These are phyloP conservation scores for Corythaeola cristata DNA, from an alignment of 2,113 vertebrate genomes.

Conservation along the genomic window DNA sequence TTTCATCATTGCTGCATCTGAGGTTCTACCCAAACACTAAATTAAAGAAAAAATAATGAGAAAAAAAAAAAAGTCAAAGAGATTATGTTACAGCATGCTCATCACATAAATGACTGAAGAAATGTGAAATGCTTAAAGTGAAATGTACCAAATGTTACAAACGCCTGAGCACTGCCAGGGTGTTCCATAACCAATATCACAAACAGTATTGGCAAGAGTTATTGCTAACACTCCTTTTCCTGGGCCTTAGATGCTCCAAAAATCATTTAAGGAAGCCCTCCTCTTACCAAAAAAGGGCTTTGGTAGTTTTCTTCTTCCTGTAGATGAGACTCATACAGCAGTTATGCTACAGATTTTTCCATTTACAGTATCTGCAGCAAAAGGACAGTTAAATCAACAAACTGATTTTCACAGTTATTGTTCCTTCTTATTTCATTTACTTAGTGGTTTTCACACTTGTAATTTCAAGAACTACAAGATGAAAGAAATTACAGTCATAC, in stretches of 20 bases:
- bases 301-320: not conserved
- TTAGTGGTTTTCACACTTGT: slow-evolving; percentile 59
- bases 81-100: not conserved
- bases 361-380: slow-evolving; percentile 42
- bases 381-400: slow-evolving; percentile 51
- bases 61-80: not conserved
- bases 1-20: not conserved
- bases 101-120: not conserved
- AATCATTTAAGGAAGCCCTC: not conserved
- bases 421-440: slow-evolving; percentile 68
- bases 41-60: not conserved
- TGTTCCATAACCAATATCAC: not conserved
- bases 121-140: not conserved
- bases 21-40: not conserved
- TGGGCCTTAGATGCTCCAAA: not conserved
- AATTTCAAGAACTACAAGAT: slow-evolving; percentile 67
- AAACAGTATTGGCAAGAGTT: not conserved
- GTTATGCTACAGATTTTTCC: slow-evolving; percentile 19
- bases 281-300: not conserved
- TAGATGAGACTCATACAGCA: not conserved
- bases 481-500: slow-evolving; percentile 57
- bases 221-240: not conserved
- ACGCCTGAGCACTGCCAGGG: not conserved
- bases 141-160: not conserved
- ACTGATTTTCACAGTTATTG: slow-evolving; percentile 65